Evolutionary conservation across 2,797 vertebrate genomes (phyloP).

Genomic region (Malurus leucopterus): DNA sequence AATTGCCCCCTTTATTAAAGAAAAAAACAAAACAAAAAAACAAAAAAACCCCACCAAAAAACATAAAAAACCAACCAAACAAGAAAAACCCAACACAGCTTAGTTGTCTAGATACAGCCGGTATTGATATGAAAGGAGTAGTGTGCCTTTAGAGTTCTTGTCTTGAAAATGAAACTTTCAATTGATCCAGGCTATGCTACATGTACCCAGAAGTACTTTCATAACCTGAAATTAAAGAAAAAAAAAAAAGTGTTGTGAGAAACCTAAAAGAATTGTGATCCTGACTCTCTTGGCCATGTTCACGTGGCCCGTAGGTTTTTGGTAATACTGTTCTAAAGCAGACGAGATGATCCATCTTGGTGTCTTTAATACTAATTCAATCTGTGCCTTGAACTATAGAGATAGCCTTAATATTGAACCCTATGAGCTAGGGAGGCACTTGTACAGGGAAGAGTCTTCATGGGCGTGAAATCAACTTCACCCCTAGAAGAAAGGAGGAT

Average conservation of each 20-base stretch:
- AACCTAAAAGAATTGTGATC: not conserved
- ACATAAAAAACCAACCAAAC: no score
- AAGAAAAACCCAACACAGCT: not conserved
- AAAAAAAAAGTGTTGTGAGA: not conserved
- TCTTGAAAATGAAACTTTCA: not conserved
- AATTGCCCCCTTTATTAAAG: not conserved
- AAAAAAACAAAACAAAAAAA: not conserved
- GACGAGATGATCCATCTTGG: conserved; percentile 10
- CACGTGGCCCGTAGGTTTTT: not conserved
- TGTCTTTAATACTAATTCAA: not conserved
- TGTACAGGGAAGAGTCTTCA: not conserved
- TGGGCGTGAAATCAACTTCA: not conserved
- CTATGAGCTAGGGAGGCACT: not conserved
- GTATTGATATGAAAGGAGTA: not conserved
- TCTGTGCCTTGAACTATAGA: conserved; percentile 31
- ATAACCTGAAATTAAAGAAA: not conserved
- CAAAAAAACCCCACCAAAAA: no score
- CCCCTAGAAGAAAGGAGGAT: not conserved
- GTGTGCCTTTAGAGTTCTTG: not conserved
- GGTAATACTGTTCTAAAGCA: conserved; percentile 4
- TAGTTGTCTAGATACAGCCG: not conserved
- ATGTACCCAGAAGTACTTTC: not conserved
- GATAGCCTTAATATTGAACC: conserved; percentile 19
- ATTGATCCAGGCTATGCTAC: not conserved
- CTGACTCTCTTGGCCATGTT: not conserved